A percentile compares a stretch with the other conserved stretches of the same genome.
Conservation (phyloP, 1,140 invertebrate species). For the Cotesia vestalis region DNA sequence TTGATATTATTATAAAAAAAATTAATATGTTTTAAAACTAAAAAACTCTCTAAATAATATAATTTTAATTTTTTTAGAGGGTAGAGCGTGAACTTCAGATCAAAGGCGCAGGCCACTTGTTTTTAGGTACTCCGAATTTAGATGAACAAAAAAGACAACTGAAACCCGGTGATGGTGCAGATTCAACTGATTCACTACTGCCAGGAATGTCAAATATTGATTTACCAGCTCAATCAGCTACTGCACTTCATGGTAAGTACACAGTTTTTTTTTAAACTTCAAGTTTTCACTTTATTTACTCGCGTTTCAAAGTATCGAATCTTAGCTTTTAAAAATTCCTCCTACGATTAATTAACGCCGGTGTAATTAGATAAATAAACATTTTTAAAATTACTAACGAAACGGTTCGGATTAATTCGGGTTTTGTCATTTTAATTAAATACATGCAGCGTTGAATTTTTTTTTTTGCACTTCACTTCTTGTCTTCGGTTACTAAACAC, state of each 20-base stretch:
- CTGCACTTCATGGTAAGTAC: constrained; percentile 49
- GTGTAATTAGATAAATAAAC: background rate
- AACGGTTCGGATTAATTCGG: background rate
- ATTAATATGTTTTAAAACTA: too few species aligned
- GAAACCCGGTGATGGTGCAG: constrained; percentile 31
- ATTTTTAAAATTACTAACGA: background rate
- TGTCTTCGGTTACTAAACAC: background rate
- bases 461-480: background rate
- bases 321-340: too few species aligned
- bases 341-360: too few species aligned
- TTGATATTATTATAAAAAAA: background rate
- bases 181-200: constrained; percentile 52
- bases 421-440: too few species aligned
- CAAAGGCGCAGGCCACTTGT: constrained; percentile 68
- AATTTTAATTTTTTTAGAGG: constrained; percentile 62
- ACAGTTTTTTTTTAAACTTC: background rate
- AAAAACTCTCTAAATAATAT: background rate
- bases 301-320: background rate
- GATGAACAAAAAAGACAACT: constrained; percentile 45
- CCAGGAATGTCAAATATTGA: constrained; percentile 57
- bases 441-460: background rate
- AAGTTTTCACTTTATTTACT: constrained; percentile 3
- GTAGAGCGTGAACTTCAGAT: constrained; percentile 79
- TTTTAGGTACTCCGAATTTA: constrained; percentile 51
- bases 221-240: constrained; percentile 49